phyloP scores from a whole-genome alignment of 2,797 vertebrate genomes.

The Enteromius afrohamiltoni region DNA sequence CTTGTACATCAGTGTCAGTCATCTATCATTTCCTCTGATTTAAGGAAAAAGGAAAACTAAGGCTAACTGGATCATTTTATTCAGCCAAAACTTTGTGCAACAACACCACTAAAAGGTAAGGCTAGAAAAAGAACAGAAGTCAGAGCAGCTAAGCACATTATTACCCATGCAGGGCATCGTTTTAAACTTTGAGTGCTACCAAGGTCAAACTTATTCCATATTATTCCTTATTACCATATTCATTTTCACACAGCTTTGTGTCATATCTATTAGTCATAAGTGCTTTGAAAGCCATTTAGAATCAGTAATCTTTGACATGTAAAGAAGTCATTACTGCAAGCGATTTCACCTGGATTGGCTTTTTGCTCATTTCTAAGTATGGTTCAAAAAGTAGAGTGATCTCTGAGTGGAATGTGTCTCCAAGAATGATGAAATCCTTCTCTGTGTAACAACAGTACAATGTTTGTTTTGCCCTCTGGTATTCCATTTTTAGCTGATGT shows the following conservation, averaged over 20 bases:
- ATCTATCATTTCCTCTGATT: too few species aligned
- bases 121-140: background rate
- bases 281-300: background rate
- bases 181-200: background rate
- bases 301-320: background rate
- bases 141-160: background rate
- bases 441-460: slow-evolving; percentile 19
- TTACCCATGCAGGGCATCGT: background rate
- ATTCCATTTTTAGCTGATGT: slow-evolving; percentile 1
- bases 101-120: background rate
- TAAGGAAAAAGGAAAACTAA: background rate
- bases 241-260: background rate
- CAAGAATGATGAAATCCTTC: slow-evolving; percentile 29
- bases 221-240: background rate
- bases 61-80: background rate
- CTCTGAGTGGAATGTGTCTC: background rate
- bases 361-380: slow-evolving; percentile 7
- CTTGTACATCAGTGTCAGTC: too few species aligned
- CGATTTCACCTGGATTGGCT: background rate
- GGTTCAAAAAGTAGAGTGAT: slow-evolving; percentile 15
- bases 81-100: background rate
- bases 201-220: background rate
- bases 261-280: slow-evolving; percentile 27
- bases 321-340: background rate
- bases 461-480: slow-evolving; percentile 24